Evolutionary conservation across 2,888 invertebrate genomes (phyloP).

Genomic region (Drosophila acutilabella): DNA sequence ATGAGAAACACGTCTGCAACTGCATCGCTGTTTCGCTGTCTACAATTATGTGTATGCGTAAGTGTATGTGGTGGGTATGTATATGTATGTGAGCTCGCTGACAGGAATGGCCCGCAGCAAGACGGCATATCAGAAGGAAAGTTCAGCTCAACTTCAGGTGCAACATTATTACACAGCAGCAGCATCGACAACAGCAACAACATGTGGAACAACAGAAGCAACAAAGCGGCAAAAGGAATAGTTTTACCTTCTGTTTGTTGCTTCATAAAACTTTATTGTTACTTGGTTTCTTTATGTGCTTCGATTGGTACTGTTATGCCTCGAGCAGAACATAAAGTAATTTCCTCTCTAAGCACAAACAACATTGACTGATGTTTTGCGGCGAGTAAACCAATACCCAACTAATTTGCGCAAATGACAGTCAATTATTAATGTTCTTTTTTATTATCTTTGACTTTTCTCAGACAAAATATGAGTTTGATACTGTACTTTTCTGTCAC

Average conservation of each 20-base stretch:
- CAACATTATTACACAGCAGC: slow-evolving; percentile 34
- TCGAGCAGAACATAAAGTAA: slow-evolving; percentile 61
- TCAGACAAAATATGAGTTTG: no score
- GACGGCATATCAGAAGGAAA: slow-evolving; percentile 58
- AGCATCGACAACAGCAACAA: slow-evolving; percentile 25
- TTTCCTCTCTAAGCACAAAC: slow-evolving; percentile 22
- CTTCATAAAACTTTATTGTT: slow-evolving; percentile 77
- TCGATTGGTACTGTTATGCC: slow-evolving; percentile 45
- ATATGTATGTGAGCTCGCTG: slow-evolving; percentile 44
- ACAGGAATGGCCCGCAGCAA: slow-evolving; percentile 73
- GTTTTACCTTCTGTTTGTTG: slow-evolving; percentile 56
- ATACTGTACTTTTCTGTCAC: no score
- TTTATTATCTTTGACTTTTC: no score
- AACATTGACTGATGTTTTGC: neutral
- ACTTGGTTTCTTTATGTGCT: slow-evolving; percentile 48
- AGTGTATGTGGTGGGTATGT: slow-evolving; percentile 8
- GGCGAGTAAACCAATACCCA: neutral
- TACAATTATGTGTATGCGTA: slow-evolving; percentile 17
- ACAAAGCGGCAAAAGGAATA: slow-evolving; percentile 31
- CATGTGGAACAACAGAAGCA: slow-evolving; percentile 16
- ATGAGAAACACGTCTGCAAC: slow-evolving; percentile 64
- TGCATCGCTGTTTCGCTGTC: slow-evolving; percentile 23
- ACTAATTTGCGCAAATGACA: slow-evolving; percentile 27
- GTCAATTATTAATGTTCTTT: slow-evolving; percentile 5
- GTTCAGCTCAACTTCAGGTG: slow-evolving; percentile 75